Base-by-base conservation (phyloP, 2,888 invertebrate genomes). In the Polymixis lichenea region DNA sequence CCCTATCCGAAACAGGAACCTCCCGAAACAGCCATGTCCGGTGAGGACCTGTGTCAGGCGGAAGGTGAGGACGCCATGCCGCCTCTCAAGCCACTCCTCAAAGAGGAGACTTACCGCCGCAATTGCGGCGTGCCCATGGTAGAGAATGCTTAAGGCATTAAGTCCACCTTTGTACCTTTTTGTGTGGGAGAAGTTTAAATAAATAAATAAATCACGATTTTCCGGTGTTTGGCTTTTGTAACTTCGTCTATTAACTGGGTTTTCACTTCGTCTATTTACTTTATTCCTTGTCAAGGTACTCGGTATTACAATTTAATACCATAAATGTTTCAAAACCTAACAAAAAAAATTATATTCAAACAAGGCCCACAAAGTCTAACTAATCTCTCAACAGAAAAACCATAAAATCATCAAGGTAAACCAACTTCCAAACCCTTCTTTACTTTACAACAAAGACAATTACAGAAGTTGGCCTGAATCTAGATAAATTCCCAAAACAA, bases 401-500 rank as follows among this genome's bases (percentile, higher is more conserved):
- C 46, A 25, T 32, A 51, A 64, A 13, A 65, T 55, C 46, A 32
- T 64, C 46, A 46, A 71, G 15, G 25, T 46, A 74, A 56, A 69
- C 56, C n/a, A 22, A 58, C 71, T 32, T 32, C 3, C 17, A 22
- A 71, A 1, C 25, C 69, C n/a, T 67, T 55, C 46, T 75, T 69
- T 61, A 79, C 74, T 75, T 78, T 58, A 67, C 43, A 72, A 88
- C 87, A 78, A 84, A 86, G 60, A 81, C 75, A 83, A 88, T 88
- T 78, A 78, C 51, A 78, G 66, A 82, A 88, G 85, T 79, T 82
- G 5, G 38, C 43, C 61, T 73, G 43, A 82, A 80, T 85, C 85
- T 80, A 78, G 84, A 85, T 83, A 82, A 86, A 80, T 84, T 85
- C 62, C 62, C 68, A 74, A 38, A 84, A 82, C 85, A 87, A 87